Conservation (phyloP, 1,140 invertebrate genomes). For the Daktulosphaira vitifoliae region DNA sequence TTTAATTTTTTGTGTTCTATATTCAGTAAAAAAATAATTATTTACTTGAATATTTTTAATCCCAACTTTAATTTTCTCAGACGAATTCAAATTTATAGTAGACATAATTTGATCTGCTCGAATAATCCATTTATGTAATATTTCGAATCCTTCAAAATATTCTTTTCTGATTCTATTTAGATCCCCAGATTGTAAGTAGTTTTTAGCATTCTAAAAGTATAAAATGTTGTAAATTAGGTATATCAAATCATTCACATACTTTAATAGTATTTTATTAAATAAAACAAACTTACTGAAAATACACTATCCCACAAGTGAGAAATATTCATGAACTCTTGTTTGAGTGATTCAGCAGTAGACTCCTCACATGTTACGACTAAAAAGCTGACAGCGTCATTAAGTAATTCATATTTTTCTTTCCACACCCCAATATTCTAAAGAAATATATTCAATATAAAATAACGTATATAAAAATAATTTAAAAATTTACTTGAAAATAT, state of each 20-base stretch:
- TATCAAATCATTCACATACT: not conserved
- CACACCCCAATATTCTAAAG: constrained; percentile 77
- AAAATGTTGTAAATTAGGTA: constrained; percentile 9
- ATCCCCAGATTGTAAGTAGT: constrained; percentile 81
- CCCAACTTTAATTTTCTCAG: constrained; percentile 67
- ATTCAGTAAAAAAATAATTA: not conserved
- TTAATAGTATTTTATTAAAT: not conserved
- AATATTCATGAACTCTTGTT: constrained; percentile 61
- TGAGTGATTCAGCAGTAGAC: constrained; percentile 63
- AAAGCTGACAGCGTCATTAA: constrained; percentile 80
- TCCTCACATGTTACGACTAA: constrained; percentile 78
- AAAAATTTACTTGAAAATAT: constrained; percentile 50
- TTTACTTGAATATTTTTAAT: constrained; percentile 63
- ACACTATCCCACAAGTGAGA: constrained; percentile 70
- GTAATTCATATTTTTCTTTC: constrained; percentile 74
- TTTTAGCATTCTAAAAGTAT: constrained; percentile 53
- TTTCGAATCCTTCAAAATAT: constrained; percentile 65
- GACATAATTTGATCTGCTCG: constrained; percentile 63
- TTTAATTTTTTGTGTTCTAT: not conserved
- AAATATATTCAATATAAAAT: constrained; percentile 43
- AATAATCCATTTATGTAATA: constrained; percentile 68
- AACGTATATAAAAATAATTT: constrained; percentile 2
- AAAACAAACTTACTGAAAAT: constrained; percentile 51
- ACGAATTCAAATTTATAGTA: constrained; percentile 58
- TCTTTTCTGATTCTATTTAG: constrained; percentile 71